These are phyloP conservation scores for Tachypleus tridentatus DNA, from an alignment of 1,140 invertebrate genomes.

Conservation along the genomic window DNA sequence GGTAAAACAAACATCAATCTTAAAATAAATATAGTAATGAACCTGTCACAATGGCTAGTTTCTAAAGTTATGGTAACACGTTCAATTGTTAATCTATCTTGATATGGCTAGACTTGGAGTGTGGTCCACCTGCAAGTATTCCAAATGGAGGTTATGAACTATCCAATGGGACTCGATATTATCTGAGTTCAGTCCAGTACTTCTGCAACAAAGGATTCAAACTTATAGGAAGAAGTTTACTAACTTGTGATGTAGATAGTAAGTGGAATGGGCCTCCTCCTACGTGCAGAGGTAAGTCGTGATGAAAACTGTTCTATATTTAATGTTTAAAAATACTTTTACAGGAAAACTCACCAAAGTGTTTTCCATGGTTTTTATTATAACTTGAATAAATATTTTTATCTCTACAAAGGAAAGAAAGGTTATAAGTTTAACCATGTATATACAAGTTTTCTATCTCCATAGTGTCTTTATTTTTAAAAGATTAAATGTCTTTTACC, in stretches of 20 bases:
- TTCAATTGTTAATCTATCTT: slow-evolving; percentile 3
- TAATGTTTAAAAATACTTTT: neutral
- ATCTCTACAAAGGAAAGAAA: no score
- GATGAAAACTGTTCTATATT: neutral
- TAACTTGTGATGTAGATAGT: slow-evolving; percentile 83
- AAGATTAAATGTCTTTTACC: no score
- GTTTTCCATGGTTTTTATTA: neutral
- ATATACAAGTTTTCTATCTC: no score
- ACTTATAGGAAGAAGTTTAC: slow-evolving; percentile 60
- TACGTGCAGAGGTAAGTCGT: slow-evolving; percentile 56
- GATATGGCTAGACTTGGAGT: slow-evolving; percentile 58
- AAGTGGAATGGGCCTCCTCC: slow-evolving; percentile 89
- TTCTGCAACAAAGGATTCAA: slow-evolving; percentile 68
- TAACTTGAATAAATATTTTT: slow-evolving; percentile 4
- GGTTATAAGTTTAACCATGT: no score
- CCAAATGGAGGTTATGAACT: slow-evolving; percentile 64
- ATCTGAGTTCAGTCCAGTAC: slow-evolving; percentile 73
- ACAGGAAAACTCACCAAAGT: neutral
- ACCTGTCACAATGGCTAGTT: neutral
- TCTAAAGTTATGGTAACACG: no score
- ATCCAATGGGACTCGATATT: slow-evolving; percentile 68
- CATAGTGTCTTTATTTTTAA: no score
- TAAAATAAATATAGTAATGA: neutral
- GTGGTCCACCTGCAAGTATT: slow-evolving; percentile 75
- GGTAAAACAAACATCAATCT: no score